phyloP scores from a whole-genome alignment of 2,888 invertebrate species.

The Lithosia quadra region DNA sequence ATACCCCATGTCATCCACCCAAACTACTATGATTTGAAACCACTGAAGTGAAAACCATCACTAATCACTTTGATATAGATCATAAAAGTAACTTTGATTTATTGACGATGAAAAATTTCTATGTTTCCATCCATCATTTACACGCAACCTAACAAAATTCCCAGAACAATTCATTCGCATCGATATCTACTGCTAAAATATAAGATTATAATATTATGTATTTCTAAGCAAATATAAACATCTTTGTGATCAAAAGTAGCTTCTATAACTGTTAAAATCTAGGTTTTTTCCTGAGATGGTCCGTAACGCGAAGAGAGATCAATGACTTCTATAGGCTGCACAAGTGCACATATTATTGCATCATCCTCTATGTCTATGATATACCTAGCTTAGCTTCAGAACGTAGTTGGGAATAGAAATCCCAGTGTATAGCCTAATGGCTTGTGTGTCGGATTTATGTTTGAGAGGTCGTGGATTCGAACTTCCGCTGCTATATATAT shows the following conservation, averaged over 20 bases:
- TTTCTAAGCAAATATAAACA: background rate
- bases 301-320: background rate
- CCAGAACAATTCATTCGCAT: background rate
- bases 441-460: background rate
- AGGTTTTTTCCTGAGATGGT: background rate
- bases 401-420: background rate
- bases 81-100: slow-evolving; percentile 1
- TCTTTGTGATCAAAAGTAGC: background rate
- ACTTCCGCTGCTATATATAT: background rate
- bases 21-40: background rate
- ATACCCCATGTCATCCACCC: background rate
- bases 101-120: background rate
- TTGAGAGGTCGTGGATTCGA: background rate
- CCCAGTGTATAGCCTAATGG: background rate
- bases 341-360: too few relatives aligned
- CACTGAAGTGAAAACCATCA: background rate
- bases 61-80: background rate
- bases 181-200: background rate
- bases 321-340: background rate
- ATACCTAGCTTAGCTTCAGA: background rate
- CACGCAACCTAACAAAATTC: background rate
- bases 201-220: background rate
- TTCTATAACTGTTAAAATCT: background rate
- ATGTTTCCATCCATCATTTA: background rate
- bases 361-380: too few relatives aligned